phyloP scores from a whole-genome alignment of 2,113 vertebrate species.

The Tyrannus savana region DNA sequence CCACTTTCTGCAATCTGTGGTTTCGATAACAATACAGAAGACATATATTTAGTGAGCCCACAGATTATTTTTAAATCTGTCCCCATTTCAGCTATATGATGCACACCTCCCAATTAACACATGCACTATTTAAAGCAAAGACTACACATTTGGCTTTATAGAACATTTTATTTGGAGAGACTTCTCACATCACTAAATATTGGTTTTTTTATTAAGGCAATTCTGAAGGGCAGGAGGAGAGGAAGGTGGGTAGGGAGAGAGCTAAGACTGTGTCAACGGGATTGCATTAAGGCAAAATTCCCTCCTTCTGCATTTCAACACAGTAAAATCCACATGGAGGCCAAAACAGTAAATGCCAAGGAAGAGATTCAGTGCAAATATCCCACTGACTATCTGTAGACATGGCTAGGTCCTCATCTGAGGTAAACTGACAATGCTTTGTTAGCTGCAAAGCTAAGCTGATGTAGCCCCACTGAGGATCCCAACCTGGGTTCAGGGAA shows the following conservation, averaged over 20 bases:
- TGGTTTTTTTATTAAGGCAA: slow-evolving; percentile 66
- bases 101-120: background rate
- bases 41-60: background rate
- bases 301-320: slow-evolving; percentile 37
- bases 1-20: background rate
- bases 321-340: background rate
- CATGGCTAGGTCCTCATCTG: background rate
- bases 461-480: background rate
- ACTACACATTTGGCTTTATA: slow-evolving; percentile 14
- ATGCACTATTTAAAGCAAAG: background rate
- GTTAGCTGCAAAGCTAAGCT: background rate
- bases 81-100: background rate
- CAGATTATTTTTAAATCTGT: background rate
- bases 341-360: slow-evolving; percentile 3
- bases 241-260: background rate
- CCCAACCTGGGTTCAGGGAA: background rate
- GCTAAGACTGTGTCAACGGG: background rate
- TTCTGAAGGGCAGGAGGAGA: background rate
- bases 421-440: background rate
- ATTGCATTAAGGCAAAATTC: slow-evolving; percentile 63
- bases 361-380: slow-evolving; percentile 27
- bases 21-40: background rate
- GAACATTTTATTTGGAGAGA: slow-evolving; percentile 70
- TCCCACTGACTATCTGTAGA: background rate
- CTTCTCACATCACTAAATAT: background rate